Percentiles rank a stretch among this genome's conserved stretches.
Conservation (phyloP, 2,113 vertebrate genomes). For the Rattus rattus region DNA sequence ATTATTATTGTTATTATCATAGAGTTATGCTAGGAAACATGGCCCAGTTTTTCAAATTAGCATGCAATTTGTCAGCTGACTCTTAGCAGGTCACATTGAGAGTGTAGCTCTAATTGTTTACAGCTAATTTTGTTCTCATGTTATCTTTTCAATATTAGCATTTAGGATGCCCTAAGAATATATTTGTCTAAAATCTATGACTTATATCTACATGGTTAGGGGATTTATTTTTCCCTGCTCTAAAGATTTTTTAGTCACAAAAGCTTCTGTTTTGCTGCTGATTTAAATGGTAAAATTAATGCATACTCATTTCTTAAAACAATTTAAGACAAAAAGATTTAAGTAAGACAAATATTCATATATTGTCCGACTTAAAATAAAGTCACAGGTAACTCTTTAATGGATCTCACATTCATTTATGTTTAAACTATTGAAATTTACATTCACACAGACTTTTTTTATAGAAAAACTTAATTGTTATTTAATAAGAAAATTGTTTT, state of each 20-base stretch:
- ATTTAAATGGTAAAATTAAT: conserved; percentile 65
- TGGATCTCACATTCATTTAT: conserved; percentile 9
- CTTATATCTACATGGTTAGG: not conserved
- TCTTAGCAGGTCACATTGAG: conserved; percentile 53
- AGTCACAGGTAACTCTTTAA: conserved; percentile 50
- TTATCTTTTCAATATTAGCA: conserved; percentile 15
- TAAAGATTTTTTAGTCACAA: conserved; percentile 44
- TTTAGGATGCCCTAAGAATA: conserved; percentile 54
- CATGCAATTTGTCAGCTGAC: conserved; percentile 55
- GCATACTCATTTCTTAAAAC: conserved; percentile 26
- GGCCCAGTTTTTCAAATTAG: conserved; percentile 68
- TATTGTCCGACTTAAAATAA: conserved; percentile 40
- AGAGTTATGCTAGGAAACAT: conserved; percentile 15
- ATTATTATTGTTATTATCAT: not conserved
- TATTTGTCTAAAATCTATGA: conserved; percentile 59
- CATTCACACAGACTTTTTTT: conserved; percentile 19
- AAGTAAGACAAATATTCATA: conserved; percentile 43
- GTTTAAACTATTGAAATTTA: conserved; percentile 28
- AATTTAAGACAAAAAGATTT: not conserved
- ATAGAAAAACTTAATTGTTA: no score
- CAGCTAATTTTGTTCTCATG: not conserved
- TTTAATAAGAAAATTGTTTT: no score
- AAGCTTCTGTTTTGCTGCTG: conserved; percentile 38
- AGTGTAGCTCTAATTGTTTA: conserved; percentile 68
- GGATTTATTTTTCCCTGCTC: conserved; percentile 9